Conservation (phyloP, 2,113 vertebrate genomes). For the Festucalex cinctus region DNA sequence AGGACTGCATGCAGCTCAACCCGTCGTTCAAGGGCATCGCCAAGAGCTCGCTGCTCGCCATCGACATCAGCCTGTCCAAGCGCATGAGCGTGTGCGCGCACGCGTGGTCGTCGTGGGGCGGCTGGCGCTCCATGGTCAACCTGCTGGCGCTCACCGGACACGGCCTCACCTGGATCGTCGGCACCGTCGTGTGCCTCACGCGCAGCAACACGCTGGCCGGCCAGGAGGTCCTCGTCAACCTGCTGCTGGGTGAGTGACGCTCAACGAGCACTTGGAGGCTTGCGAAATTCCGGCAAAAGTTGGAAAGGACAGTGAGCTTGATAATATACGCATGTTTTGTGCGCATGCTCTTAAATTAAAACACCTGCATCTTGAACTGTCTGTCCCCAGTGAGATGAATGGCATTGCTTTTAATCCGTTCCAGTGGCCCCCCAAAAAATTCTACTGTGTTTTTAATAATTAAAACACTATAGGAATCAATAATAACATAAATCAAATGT, state of each 20-base stretch:
- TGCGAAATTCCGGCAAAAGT: neutral
- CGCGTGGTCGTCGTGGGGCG: slow-evolving; percentile 84
- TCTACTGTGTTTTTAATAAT: too few species aligned
- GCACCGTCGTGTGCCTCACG: slow-evolving; percentile 88
- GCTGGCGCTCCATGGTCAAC: slow-evolving; percentile 87
- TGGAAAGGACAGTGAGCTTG: neutral
- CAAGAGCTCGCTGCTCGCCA: slow-evolving; percentile 90
- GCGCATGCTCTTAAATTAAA: too few species aligned
- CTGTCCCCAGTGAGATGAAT: too few species aligned
- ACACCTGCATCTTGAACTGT: too few species aligned
- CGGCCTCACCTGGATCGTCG: slow-evolving; percentile 89
- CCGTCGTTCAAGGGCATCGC: slow-evolving; percentile 94
- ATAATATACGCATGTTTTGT: too few species aligned
- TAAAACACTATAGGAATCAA: too few species aligned
- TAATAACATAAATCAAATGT: too few species aligned
- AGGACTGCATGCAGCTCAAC: slow-evolving; percentile 97
- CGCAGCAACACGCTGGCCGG: slow-evolving; percentile 91
- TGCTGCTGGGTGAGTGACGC: slow-evolving; percentile 87
- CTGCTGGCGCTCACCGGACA: slow-evolving; percentile 91
- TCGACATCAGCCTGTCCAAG: slow-evolving; percentile 94
- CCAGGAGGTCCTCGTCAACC: slow-evolving; percentile 94
- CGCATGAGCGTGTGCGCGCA: slow-evolving; percentile 88
- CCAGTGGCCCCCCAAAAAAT: too few species aligned
- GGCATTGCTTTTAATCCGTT: too few species aligned
- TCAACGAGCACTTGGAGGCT: neutral